Percentiles rank a stretch among this genome's conserved stretches.
These are phyloP conservation scores for Leptinotarsa defecta DNA, from an alignment of 1,140 invertebrate species.

Conservation along the genomic window DNA sequence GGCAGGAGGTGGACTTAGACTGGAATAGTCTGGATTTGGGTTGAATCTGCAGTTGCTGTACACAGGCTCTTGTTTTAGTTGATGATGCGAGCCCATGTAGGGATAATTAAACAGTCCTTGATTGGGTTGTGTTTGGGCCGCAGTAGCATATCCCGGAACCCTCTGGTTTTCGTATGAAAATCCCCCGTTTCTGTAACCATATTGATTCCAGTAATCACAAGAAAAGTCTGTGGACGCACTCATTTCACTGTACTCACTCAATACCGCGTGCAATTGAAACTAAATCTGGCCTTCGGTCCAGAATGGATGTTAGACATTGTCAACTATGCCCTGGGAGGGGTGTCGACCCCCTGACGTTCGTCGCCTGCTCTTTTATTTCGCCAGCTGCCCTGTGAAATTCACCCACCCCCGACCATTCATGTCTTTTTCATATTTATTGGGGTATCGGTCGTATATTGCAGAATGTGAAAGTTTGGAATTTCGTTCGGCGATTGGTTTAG, in stretches of 20 bases:
- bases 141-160: slow-evolving; percentile 15
- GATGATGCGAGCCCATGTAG: slow-evolving; percentile 20
- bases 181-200: slow-evolving; percentile 1
- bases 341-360: slow-evolving; percentile 53
- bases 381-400: slow-evolving; percentile 54
- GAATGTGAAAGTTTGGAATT: slow-evolving; percentile 46
- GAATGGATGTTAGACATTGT: slow-evolving; percentile 56
- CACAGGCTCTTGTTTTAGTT: slow-evolving; percentile 34
- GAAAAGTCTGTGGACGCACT: slow-evolving; percentile 39
- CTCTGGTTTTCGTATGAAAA: slow-evolving; percentile 4
- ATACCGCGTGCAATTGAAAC: slow-evolving; percentile 35
- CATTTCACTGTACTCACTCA: slow-evolving; percentile 34
- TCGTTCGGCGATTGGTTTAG: slow-evolving; percentile 13
- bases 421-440: slow-evolving; percentile 53
- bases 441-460: slow-evolving; percentile 42
- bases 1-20: slow-evolving; percentile 29
- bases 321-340: slow-evolving; percentile 51
- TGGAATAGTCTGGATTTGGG: slow-evolving; percentile 34
- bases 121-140: background rate
- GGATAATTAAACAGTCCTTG: slow-evolving; percentile 24
- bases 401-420: slow-evolving; percentile 53
- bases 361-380: slow-evolving; percentile 54
- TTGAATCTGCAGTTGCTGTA: slow-evolving; percentile 35
- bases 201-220: slow-evolving; percentile 39
- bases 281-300: slow-evolving; percentile 43